Base-by-base conservation (phyloP, 1,140 invertebrate genomes). In the Cyrtorhinus lividipennis region DNA sequence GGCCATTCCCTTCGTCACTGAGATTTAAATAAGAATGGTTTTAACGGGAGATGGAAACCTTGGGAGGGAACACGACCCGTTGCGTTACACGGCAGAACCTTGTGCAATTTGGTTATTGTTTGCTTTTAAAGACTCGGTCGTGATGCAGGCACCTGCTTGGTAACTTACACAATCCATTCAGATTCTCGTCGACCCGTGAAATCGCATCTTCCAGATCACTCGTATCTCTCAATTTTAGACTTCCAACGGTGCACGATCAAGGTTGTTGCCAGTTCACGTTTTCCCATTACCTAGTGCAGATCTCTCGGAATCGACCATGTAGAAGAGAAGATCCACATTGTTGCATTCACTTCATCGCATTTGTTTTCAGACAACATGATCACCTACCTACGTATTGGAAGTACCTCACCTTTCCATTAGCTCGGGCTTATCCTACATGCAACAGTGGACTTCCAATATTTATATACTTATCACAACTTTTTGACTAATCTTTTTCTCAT, bases 71-170 rank as follows among this genome's bases (percentile, higher is more conserved):
- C 48, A 53, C 48, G 48, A 53, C 48, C 48, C 48, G 48, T 53
- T 22, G 48, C 20, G 12, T 53, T 53, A 12, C 20, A 15, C 48
- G 10, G 10, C 48, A 53, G 48, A n/a, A 53, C 48, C 48, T 53
- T 53, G 48, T 53, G 48, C 48, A 53, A 53, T 53, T 53, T 53
- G 48, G 48, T 53, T 53, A 53, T 53, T 53, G 48, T 53, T 53
- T 53, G 48, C 48, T 53, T 22, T 53, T 44, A n/a, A 44, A 53
- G 48, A 10, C 48, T 53, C 12, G 48, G 48, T 53, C 48, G 48
- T 53, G 48, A 53, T 53, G 12, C 48, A 22, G 48, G 48, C 48
- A 53, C 48, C 48, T 53, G 48, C 48, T 20, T 22, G 48, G 20
- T 10, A 5, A 10, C 20, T 53, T 53, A 20, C 48, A 22, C 48